Evolutionary conservation across 2,888 invertebrate genomes (phyloP).

Genomic region (Dryobotodes eremita): DNA sequence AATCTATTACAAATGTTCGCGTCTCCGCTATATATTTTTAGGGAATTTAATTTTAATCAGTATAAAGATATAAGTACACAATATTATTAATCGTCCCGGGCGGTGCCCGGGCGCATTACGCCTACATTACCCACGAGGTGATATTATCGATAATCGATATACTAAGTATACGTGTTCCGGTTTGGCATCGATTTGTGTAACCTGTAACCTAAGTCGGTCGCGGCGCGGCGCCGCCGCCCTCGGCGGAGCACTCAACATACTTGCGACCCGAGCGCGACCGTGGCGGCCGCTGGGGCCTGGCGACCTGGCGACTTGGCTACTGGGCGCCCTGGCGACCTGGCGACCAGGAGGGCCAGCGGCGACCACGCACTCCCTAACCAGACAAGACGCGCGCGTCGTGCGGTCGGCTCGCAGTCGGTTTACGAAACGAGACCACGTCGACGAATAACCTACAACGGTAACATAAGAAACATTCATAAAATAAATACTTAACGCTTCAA

Average conservation of each 20-base stretch:
- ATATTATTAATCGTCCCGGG: constrained; percentile 81
- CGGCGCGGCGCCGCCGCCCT: constrained; percentile 72
- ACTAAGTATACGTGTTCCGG: constrained; percentile 88
- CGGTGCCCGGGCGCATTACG: constrained; percentile 78
- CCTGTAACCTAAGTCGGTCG: constrained; percentile 83
- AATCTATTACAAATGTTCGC: constrained; percentile 87
- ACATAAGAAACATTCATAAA: constrained; percentile 73
- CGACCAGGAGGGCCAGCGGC: constrained; percentile 8
- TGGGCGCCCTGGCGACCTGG: background rate
- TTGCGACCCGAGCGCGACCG: constrained; percentile 31
- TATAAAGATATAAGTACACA: constrained; percentile 88
- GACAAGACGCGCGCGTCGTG: constrained; percentile 35
- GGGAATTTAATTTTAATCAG: constrained; percentile 85
- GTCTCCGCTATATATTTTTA: constrained; percentile 87
- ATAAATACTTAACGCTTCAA: constrained; percentile 72
- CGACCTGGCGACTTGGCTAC: background rate
- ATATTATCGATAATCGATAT: constrained; percentile 87
- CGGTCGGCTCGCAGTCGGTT: constrained; percentile 73
- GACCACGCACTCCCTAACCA: constrained; percentile 28
- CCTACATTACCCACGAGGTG: constrained; percentile 87
- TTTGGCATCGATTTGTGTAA: constrained; percentile 87
- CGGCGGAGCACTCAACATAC: constrained; percentile 68
- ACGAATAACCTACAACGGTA: constrained; percentile 79
- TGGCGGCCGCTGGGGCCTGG: background rate
- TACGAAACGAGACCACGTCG: constrained; percentile 80